Base-by-base conservation (phyloP, 2,113 vertebrate genomes). In the Scomber scombrus region DNA sequence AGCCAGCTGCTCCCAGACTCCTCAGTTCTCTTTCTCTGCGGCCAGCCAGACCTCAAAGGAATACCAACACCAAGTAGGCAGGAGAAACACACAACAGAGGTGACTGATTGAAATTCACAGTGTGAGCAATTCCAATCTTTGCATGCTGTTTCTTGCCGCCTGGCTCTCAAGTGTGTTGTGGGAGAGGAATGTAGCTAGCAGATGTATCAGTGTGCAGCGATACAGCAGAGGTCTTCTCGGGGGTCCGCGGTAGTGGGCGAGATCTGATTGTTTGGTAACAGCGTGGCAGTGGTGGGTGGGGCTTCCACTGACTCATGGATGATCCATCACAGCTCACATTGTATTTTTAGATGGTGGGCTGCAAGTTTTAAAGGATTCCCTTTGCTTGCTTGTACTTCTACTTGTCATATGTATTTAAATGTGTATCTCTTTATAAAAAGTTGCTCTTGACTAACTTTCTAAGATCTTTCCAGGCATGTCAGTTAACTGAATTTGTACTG, bases 71-170 rank as follows among this genome's bases (percentile, higher is more conserved):
- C 34, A 34, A 34, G 65, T 60, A 45, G 23, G 31, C 60, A 46
- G 63, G 43, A 74, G 54, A 78, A 82, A 70, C 71, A 82, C 72
- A 88, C 76, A 80, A 63, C 81, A 50, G 81, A 79, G 84, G 83
- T 84, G 83, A 68, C 80, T 89, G 84, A 84, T 82, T 85, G 86
- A 86, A 86, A 85, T 82, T 90, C 88, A 81, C 87, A 83, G 87
- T 80, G 71, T 86, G 86, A 87, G 70, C 29, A 71, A 71, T 80
- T 90, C 63, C 72, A 80, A 77, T 85, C 72, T 83, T 80, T 46
- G 72, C 87, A 81, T 80, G 85, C 74, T 86, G 83, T 78, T 88
- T 87, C 55, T 72, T 49, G 18, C 52, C 2, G 64, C 68, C 55
- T 52, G 70, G 71, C 80, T 78, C 71, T 67, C 4, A 10, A 81